phyloP scores from a whole-genome alignment of 64 coral and sea anemone genomes.

The Pocillopora verrucosa region DNA sequence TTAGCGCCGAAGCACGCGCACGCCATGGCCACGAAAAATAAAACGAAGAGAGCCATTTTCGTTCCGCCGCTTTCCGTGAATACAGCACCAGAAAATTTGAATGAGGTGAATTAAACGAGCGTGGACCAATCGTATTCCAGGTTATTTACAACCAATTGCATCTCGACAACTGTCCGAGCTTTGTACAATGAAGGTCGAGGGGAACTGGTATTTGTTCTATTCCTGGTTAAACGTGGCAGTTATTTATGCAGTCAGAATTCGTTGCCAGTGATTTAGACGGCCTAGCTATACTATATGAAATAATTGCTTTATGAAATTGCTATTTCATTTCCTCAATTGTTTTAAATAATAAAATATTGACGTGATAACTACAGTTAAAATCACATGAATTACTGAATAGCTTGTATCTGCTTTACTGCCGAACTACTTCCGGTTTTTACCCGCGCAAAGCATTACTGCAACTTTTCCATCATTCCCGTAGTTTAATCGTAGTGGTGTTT shows the following conservation, averaged over 20 bases:
- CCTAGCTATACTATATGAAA: too few species aligned
- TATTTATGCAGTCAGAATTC: not conserved
- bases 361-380: too few species aligned
- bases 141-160: not conserved
- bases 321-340: too few species aligned
- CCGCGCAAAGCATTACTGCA: conserved; percentile 25
- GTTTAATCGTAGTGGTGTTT: not conserved
- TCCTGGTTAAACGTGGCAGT: too few species aligned
- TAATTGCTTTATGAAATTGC: too few species aligned
- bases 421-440: not conserved
- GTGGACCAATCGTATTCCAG: conserved; percentile 7
- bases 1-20: conserved; percentile 7
- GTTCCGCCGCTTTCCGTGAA: not conserved
- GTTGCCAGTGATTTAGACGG: too few species aligned
- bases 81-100: conserved; percentile 3
- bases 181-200: not conserved
- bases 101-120: not conserved
- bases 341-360: too few species aligned
- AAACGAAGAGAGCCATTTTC: not conserved
- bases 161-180: conserved; percentile 1
- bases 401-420: not conserved
- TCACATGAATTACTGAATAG: too few species aligned
- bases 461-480: not conserved
- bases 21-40: not conserved
- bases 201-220: not conserved